A percentile compares a stretch with the other conserved stretches of the same genome.
Conservation (phyloP, 2,888 invertebrate genomes). For the Rhingia rostrata region DNA sequence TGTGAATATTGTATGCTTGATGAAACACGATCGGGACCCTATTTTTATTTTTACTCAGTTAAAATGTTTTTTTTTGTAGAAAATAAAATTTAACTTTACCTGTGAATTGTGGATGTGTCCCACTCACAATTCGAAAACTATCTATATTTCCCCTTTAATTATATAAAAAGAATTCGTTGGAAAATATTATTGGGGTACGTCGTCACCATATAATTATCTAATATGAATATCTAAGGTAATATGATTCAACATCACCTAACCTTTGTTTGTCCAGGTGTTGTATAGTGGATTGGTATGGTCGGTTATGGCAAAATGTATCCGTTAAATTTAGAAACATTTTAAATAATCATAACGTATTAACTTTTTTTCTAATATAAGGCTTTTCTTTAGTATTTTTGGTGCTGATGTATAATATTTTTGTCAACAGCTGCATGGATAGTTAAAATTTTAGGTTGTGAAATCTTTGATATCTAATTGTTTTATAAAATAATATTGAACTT, state of each 20-base stretch:
- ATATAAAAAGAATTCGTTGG: neutral
- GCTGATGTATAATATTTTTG: too few species aligned
- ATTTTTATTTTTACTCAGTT: neutral
- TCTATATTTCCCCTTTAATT: neutral
- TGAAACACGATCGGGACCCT: conserved; percentile 20
- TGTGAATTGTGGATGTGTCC: conserved; percentile 10
- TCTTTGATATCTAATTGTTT: too few species aligned
- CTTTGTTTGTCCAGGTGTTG: conserved; percentile 59
- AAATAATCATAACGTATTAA: too few species aligned
- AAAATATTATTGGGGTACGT: neutral
- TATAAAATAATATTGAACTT: too few species aligned
- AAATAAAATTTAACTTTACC: conserved; percentile 20
- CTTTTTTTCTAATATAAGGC: too few species aligned
- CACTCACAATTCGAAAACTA: conserved; percentile 1
- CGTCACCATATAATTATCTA: neutral
- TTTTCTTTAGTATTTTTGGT: too few species aligned
- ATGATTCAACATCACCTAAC: conserved; percentile 46
- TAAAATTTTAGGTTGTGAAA: too few species aligned
- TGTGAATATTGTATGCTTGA: conserved; percentile 19
- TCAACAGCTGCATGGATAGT: too few species aligned
- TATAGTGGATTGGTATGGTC: conserved; percentile 8
- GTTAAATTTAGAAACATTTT: too few species aligned
- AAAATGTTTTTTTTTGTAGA: conserved; percentile 14
- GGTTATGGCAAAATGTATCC: neutral
- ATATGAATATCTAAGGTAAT: conserved; percentile 18